These are phyloP conservation scores for Heterodera carotae DNA, from an alignment of 1,140 invertebrate species.

Conservation along the genomic window DNA sequence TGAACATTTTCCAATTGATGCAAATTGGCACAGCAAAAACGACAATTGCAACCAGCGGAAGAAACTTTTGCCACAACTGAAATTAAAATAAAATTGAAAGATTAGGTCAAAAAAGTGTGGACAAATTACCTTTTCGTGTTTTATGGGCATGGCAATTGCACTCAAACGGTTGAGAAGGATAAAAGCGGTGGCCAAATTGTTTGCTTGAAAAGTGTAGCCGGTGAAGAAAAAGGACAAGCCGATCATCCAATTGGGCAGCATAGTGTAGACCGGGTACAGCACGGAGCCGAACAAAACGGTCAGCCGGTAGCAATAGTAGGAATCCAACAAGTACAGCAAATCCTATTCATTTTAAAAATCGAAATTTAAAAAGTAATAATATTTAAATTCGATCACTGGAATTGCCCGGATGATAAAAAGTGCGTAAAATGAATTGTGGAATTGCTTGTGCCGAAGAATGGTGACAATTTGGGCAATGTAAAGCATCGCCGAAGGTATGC, in stretches of 20 bases:
- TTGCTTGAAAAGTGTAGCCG: slow-evolving; percentile 9
- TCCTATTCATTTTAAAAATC: neutral
- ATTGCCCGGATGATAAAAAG: slow-evolving; percentile 18
- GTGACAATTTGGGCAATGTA: slow-evolving; percentile 4
- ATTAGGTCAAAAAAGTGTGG: neutral
- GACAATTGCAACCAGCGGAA: neutral
- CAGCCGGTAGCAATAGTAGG: slow-evolving; percentile 13
- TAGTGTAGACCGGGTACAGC: neutral
- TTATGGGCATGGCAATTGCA: slow-evolving; percentile 5
- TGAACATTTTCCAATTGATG: neutral
- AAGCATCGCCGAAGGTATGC: neutral
- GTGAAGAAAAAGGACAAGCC: slow-evolving; percentile 15
- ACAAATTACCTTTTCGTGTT: slow-evolving; percentile 6
- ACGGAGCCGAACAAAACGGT: neutral
- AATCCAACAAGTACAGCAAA: slow-evolving; percentile 10
- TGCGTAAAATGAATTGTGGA: slow-evolving; percentile 13
- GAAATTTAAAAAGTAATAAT: neutral
- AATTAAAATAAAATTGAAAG: neutral
- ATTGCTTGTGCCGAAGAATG: slow-evolving; percentile 14
- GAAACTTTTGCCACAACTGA: slow-evolving; percentile 10
- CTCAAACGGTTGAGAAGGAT: slow-evolving; percentile 20
- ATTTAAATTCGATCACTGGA: slow-evolving; percentile 6
- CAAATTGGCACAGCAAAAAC: slow-evolving; percentile 15
- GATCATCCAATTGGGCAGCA: slow-evolving; percentile 15
- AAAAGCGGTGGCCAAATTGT: slow-evolving; percentile 22